Base-by-base conservation (phyloP, 2,113 vertebrate species). In the Stomatorhinus ivindoensis region DNA sequence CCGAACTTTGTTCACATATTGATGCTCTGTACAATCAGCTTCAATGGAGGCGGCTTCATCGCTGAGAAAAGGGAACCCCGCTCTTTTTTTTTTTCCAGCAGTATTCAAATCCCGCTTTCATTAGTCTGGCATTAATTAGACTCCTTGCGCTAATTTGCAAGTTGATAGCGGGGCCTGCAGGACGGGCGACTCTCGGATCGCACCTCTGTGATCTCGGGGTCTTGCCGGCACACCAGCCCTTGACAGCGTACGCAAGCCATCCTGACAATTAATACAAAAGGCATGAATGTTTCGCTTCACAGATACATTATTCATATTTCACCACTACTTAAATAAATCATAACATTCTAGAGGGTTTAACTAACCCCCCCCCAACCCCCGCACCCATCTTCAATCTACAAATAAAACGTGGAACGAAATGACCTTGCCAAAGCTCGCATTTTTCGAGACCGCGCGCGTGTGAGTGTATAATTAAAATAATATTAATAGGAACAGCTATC, bases 101-200 rank as follows among this genome's bases (percentile, higher is more conserved):
- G 92, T 96, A 96, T 96, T 97, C 96, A 96, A 96, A 96, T 97
- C 95, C 94, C 94, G 95, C 96, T 97, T 98, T 98, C 97, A 98
- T 98, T 98, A 98, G 95, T 95, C 96, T 95, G 91, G 95, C 95
- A 97, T 97, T 98, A 98, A 98, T 99, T 99, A 98, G 97, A 97
- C 96, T 97, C 95, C 97, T 98, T 97, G 96, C 97, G 97, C 97
- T 98, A 97, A 98, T 99, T 98, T 98, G 97, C 97, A 98, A 98
- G 97, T 98, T 96, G 96, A 97, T 97, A 96, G 94, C 96, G 96
- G 96, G 97, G 97, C 96, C 97, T 97, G 96, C 96, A 97, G 97
- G 97, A 97, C 96, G 95, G 95, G 95, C 93, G 61, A 95, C 97
- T 97, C 98, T 97, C 97, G 96, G 98, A 97, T 96, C 94, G 92